Percentiles rank a stretch among this genome's conserved stretches.
Evolutionary conservation across 2,797 vertebrate genomes (phyloP).

Genomic region (Apogon talboti): DNA sequence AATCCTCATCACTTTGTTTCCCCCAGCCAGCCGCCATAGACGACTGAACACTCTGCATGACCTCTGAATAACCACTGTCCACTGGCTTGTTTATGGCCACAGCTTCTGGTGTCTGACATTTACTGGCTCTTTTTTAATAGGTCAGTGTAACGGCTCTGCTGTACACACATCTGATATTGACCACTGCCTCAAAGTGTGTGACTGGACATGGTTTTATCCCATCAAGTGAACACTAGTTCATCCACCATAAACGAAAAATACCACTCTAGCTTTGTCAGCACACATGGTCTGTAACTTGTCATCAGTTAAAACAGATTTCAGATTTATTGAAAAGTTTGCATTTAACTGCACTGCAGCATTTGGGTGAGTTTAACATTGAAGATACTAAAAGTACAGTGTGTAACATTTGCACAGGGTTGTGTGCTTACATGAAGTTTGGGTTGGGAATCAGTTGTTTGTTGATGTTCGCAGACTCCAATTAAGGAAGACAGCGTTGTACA

Average conservation of each 20-base stretch:
- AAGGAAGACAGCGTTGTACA: no score
- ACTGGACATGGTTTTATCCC: conserved; percentile 58
- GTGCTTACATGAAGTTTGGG: no score
- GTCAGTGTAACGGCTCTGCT: conserved; percentile 67
- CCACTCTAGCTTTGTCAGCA: conserved; percentile 53
- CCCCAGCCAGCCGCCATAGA: conserved; percentile 71
- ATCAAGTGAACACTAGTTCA: conserved; percentile 59
- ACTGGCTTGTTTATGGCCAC: conserved; percentile 76
- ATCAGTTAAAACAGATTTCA: no score
- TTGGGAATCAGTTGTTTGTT: no score
- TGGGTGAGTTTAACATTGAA: no score
- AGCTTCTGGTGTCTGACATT: conserved; percentile 67
- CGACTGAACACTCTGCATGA: conserved; percentile 76
- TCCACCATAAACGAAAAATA: conserved; percentile 42
- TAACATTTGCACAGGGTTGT: no score
- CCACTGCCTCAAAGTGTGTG: conserved; percentile 52
- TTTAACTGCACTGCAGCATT: no score
- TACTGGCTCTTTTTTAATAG: conserved; percentile 74
- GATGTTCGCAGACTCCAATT: no score
- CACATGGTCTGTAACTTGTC: conserved; percentile 27
- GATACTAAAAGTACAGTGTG: no score
- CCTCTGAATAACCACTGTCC: conserved; percentile 81
- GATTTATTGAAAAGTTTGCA: conserved; percentile 6
- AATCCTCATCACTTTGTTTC: conserved; percentile 86
- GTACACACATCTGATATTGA: conserved; percentile 70